Evolutionary conservation across 2,888 invertebrate genomes (phyloP).

Genomic region (Flexamia atlantica): DNA sequence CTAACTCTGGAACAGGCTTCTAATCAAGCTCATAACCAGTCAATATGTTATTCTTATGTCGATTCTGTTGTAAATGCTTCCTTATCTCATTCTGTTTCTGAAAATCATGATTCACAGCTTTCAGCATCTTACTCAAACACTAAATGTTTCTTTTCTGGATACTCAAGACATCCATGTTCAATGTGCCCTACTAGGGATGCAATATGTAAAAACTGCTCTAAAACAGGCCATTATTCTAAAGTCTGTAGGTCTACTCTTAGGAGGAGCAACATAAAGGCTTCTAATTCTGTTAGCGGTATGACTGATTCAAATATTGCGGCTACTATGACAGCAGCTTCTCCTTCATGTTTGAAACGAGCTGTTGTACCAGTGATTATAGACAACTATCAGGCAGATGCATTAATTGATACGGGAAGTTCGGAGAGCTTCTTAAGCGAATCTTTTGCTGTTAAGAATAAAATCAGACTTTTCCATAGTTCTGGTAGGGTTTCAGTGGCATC

Average conservation of each 20-base stretch:
- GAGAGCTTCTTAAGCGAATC: conserved; percentile 24
- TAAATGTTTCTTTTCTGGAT: conserved; percentile 9
- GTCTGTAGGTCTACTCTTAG: neutral
- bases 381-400: neutral
- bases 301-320: neutral
- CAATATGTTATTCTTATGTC: neutral
- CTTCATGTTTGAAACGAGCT: neutral
- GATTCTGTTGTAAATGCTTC: neutral
- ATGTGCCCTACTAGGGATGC: neutral
- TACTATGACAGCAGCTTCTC: conserved; percentile 8
- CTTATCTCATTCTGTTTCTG: neutral
- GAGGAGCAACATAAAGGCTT: neutral
- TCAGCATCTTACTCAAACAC: neutral
- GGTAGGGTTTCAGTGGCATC: conserved; percentile 8
- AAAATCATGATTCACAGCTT: neutral
- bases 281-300: neutral
- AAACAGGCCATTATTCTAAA: neutral
- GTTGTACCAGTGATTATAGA: neutral
- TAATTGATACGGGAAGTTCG: conserved; percentile 14
- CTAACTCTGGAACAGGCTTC: conserved; percentile 3
- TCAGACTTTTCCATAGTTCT: conserved; percentile 1
- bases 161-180: neutral
- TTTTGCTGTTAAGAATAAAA: neutral
- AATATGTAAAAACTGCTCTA: neutral
- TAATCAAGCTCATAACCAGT: conserved; percentile 26